Conservation (phyloP, 2,888 invertebrate species). For the Incurvaria masculella region DNA sequence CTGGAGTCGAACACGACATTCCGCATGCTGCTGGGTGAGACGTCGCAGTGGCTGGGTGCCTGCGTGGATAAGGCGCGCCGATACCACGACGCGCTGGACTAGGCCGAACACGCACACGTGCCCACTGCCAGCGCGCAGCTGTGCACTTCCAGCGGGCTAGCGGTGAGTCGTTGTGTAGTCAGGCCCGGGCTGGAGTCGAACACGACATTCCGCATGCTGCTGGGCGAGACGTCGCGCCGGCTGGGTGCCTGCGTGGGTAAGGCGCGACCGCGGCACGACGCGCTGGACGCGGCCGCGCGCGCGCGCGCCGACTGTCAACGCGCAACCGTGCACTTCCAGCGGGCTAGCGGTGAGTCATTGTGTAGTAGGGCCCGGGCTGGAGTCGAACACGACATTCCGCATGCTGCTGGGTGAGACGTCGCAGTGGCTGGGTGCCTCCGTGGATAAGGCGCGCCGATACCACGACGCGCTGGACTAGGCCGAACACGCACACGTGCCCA, state of each 20-base stretch:
- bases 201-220: slow-evolving; percentile 82
- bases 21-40: slow-evolving; percentile 79
- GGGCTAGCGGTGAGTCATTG: slow-evolving; percentile 75
- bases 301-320: slow-evolving; percentile 84
- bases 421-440: slow-evolving; percentile 75
- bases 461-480: slow-evolving; percentile 81
- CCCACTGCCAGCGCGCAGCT: slow-evolving; percentile 88
- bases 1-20: slow-evolving; percentile 94
- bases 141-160: slow-evolving; percentile 92
- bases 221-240: slow-evolving; percentile 80
- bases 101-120: slow-evolving; percentile 72
- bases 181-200: slow-evolving; percentile 77
- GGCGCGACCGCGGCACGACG: slow-evolving; percentile 88
- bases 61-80: slow-evolving; percentile 88
- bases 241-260: slow-evolving; percentile 84
- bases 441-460: slow-evolving; percentile 87
- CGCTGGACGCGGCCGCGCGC: slow-evolving; percentile 70
- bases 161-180: slow-evolving; percentile 57
- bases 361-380: slow-evolving; percentile 54
- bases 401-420: slow-evolving; percentile 83
- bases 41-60: slow-evolving; percentile 76
- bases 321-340: slow-evolving; percentile 86
- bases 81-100: slow-evolving; percentile 81
- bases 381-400: slow-evolving; percentile 89
- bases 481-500: slow-evolving; percentile 72